Evolutionary conservation across 2,113 vertebrate genomes (phyloP), one percentile per base, ranked within the genome.

Genomic region (Ctenomys sociabilis): DNA sequence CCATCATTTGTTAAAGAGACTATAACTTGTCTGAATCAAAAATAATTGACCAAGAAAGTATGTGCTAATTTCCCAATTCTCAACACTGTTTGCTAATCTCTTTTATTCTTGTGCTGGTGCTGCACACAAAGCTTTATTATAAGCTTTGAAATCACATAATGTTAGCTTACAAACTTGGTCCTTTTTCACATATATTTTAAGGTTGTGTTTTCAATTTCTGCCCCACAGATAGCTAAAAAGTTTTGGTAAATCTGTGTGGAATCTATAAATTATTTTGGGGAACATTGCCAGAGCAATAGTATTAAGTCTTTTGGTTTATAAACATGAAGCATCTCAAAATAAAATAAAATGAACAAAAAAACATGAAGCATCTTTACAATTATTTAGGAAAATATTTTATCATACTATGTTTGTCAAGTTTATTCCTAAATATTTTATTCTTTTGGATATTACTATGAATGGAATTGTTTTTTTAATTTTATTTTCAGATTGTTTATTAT

Each of bases 141-240:
- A n/a, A n/a, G 54, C 45, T 95, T 91, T 82, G 66, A 87, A 95
- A 54, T 64, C n/a, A 82, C 5, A 24, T 61, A 91, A 4, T 43
- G 19, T 52, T 35, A 66, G 17, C 64, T 21, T n/a, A 57, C 45
- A 28, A 61, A 78, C 1, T 70, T 70, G 61, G 35, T 80, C 35
- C 35, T 92, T 88, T 95, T 83, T 32, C 35, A 68, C 68, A 57
- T 59, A 9, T 57, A 88, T 83, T 90, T 85, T 59, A 94, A 40
- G 37, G 45, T 45, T 1, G 37, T 16, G 13, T 28, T 92, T 70
- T 45, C n/a, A 49, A 75, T 88, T 88, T 75, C 24, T 92, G 28
- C n/a, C 16, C 24, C 2, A 54, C 17, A 21, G 57, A 57, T 19
- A 57, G 5, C 49, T 80, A 52, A 35, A 72, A 57, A 66, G 26